These are phyloP conservation scores for Semnornis frantzii DNA, from an alignment of 2,113 vertebrate genomes.

Conservation along the genomic window DNA sequence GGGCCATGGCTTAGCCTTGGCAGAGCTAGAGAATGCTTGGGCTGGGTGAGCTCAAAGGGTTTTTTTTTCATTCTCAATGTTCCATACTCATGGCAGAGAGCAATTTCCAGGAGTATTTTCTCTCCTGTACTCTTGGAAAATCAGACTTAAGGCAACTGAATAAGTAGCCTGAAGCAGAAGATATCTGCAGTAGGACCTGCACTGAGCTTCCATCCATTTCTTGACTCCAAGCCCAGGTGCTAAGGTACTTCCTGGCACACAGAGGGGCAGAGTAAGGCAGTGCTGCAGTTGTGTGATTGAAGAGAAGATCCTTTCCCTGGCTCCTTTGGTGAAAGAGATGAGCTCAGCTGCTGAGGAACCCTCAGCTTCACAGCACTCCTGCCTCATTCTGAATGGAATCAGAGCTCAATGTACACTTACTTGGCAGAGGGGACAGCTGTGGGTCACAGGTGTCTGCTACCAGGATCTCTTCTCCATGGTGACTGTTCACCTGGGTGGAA, in stretches of 20 bases:
- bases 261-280: neutral
- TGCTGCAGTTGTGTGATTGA: neutral
- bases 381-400: neutral
- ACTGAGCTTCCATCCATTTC: neutral
- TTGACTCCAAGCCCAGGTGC: neutral
- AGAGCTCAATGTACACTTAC: slow-evolving; percentile 57
- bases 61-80: neutral
- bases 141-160: neutral
- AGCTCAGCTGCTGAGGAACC: neutral
- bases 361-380: neutral
- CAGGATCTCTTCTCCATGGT: slow-evolving; percentile 74
- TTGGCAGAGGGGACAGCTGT: slow-evolving; percentile 66
- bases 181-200: neutral
- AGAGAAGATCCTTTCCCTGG: neutral
- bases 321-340: neutral
- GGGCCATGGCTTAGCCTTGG: too few species aligned
- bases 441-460: slow-evolving; percentile 89
- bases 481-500: slow-evolving; percentile 59
- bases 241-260: neutral
- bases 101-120: neutral
- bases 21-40: too few species aligned
- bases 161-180: neutral
- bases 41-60: too few species aligned
- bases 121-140: neutral
- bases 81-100: neutral